Conservation (phyloP, 2,888 invertebrate species). For the Philopedon plagiatum region DNA sequence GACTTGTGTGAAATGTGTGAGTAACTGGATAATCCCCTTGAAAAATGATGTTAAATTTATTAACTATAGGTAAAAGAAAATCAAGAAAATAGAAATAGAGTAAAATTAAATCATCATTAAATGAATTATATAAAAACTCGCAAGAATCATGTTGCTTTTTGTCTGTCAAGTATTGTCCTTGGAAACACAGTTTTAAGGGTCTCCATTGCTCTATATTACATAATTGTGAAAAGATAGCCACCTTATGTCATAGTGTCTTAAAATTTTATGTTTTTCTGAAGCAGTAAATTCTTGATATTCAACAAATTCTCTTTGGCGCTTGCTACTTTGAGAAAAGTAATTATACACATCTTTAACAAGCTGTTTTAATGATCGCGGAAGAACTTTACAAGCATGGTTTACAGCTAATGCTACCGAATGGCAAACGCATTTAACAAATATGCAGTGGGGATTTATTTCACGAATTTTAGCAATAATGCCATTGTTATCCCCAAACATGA, state of each 20-base stretch:
- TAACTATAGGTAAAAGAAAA: too few relatives aligned
- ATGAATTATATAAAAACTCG: conserved; percentile 37
- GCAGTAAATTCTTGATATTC: conserved; percentile 43
- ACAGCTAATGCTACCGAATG: conserved; percentile 47
- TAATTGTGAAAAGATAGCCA: conserved; percentile 38
- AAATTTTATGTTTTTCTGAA: conserved; percentile 42
- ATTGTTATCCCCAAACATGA: conserved; percentile 46
- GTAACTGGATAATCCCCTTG: conserved; percentile 46
- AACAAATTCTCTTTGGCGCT: conserved; percentile 38
- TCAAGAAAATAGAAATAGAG: conserved; percentile 41
- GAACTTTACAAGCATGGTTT: conserved; percentile 44
- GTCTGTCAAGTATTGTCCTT: conserved; percentile 38
- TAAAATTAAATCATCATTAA: conserved; percentile 30
- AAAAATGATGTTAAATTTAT: conserved; percentile 44
- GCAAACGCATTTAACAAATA: conserved; percentile 50
- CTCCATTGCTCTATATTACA: conserved; percentile 40
- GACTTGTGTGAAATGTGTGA: conserved; percentile 31
- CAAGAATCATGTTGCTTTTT: conserved; percentile 35
- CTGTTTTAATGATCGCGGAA: conserved; percentile 33
- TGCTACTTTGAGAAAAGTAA: conserved; percentile 43
- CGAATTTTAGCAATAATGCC: conserved; percentile 44
- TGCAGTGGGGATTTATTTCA: conserved; percentile 46
- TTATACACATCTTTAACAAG: conserved; percentile 39
- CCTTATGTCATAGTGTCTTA: conserved; percentile 45
- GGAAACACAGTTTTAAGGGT: conserved; percentile 34